Evolutionary conservation across 2,797 vertebrate genomes (phyloP), one percentile per base, ranked within the genome.

Genomic region (Manis javanica): DNA sequence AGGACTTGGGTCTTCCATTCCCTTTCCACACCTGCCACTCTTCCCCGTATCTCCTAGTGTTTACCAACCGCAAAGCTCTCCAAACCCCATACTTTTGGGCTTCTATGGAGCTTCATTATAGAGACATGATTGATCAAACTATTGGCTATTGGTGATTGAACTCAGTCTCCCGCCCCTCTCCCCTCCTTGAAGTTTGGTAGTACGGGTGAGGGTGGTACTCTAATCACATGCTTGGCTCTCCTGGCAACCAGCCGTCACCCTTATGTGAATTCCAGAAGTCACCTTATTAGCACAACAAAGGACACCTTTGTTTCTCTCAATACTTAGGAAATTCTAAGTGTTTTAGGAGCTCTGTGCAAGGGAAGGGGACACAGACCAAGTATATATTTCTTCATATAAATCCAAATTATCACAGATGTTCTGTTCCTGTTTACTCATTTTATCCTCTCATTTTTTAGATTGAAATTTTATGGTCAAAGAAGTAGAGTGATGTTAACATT

Each of bases 101-200:
- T 18, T 83, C 42, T 24, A 61, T 24, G n/a, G 13, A 72, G 14
- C 55, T 46, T 3, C 34, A 63, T 64, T 39, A 42, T 42, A 53
- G 9, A 72, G 24, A 26, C 42, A 31, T 39, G 68, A 37, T 42
- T 91, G 10, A 74, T 83, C 53, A n/a, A n/a, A 51, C 53, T 26
- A 74, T 24, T 24, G 69, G 6, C 3, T 19, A 51, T 51, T 39
- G n/a, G 23, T 42, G 8, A 37, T 31, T 57, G 21, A 57, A 46
- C 10, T 90, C 9, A 46, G 26, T n/a, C 15, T 81, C 4, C 29
- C 14, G 46, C 4, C 10, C 46, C 2, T 51, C 46, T 31, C 26
- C 59, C 26, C 0, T 72, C 14, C 7, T 37, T 15, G 2, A 1
- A 11, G 6, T 42, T 69, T 13, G 2, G 14, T 4, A 0, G 9